phyloP scores from a whole-genome alignment of 2,888 invertebrate genomes.

The Volucella zonaria region DNA sequence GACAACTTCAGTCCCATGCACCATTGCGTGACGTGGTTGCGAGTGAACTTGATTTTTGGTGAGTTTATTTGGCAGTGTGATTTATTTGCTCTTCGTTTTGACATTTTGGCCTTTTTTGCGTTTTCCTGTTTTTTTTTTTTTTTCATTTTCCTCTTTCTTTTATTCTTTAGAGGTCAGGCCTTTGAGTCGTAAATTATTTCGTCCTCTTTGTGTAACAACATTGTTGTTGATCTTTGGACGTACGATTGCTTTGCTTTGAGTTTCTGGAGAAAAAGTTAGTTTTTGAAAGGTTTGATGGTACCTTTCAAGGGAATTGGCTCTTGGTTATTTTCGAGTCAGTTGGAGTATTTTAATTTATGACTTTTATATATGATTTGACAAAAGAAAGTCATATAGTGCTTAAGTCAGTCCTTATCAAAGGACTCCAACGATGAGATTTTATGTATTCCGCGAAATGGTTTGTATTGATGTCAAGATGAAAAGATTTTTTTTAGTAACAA shows the following conservation, averaged over 20 bases:
- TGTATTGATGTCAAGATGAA: too few relatives aligned
- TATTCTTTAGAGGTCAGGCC: background rate
- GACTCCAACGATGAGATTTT: too few relatives aligned
- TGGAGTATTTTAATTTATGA: too few relatives aligned
- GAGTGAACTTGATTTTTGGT: conserved; percentile 43
- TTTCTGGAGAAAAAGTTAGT: background rate
- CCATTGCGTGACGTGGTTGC: conserved; percentile 58
- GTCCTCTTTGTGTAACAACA: conserved; percentile 39
- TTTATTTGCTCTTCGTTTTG: conserved; percentile 63
- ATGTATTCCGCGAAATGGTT: too few relatives aligned
- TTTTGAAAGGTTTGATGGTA: conserved; percentile 12
- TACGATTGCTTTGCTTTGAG: conserved; percentile 22
- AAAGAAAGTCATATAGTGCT: too few relatives aligned
- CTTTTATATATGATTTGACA: too few relatives aligned
- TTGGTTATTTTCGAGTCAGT: too few relatives aligned
- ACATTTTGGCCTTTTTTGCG: conserved; percentile 38
- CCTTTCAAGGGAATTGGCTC: background rate
- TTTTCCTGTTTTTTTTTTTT: conserved; percentile 7
- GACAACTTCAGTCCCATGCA: background rate
- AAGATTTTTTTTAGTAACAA: too few relatives aligned
- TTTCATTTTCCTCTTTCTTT: background rate
- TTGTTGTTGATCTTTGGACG: conserved; percentile 38
- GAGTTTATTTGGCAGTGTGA: conserved; percentile 64
- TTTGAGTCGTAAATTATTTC: conserved; percentile 52
- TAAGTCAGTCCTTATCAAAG: too few relatives aligned